phyloP scores from a whole-genome alignment of 2,797 vertebrate genomes.

The Centropyge bicolor region DNA sequence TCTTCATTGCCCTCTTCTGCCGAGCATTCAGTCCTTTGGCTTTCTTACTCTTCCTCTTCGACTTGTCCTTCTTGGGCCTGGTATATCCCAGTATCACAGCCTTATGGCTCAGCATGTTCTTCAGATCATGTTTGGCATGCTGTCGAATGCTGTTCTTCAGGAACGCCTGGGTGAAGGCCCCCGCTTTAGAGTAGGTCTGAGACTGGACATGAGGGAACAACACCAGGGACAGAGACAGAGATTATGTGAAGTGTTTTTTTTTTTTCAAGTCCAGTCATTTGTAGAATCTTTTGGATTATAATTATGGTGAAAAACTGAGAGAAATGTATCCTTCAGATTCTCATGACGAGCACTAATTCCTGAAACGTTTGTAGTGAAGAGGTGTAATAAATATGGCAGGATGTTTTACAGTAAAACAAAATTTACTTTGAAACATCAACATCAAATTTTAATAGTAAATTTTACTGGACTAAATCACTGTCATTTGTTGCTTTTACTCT shows the following conservation, averaged over 20 bases:
- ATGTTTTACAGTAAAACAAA: neutral
- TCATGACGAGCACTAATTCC: neutral
- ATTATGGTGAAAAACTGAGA: neutral
- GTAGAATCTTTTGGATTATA: neutral
- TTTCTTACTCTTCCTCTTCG: constrained; percentile 78
- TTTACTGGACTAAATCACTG: neutral
- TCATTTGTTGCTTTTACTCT: neutral
- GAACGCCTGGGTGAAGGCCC: constrained; percentile 86
- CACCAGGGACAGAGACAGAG: neutral
- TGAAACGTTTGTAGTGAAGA: neutral
- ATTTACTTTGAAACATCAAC: neutral
- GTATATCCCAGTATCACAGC: constrained; percentile 87
- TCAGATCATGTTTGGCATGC: neutral
- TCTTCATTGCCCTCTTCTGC: constrained; percentile 87
- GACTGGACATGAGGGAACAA: constrained; percentile 69
- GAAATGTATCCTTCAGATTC: neutral
- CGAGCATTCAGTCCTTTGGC: constrained; percentile 89
- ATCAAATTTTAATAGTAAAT: too few species aligned
- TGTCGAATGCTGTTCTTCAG: constrained; percentile 82
- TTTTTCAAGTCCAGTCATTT: neutral
- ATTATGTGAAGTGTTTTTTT: neutral
- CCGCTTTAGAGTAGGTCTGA: constrained; percentile 66
- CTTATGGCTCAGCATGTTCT: constrained; percentile 82
- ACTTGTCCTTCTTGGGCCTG: constrained; percentile 62
- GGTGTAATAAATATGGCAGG: neutral